Percentiles rank a stretch among this genome's conserved stretches.
Evolutionary conservation across 2,888 invertebrate species (phyloP).

Genomic region (Eueremaeus valkanovi): DNA sequence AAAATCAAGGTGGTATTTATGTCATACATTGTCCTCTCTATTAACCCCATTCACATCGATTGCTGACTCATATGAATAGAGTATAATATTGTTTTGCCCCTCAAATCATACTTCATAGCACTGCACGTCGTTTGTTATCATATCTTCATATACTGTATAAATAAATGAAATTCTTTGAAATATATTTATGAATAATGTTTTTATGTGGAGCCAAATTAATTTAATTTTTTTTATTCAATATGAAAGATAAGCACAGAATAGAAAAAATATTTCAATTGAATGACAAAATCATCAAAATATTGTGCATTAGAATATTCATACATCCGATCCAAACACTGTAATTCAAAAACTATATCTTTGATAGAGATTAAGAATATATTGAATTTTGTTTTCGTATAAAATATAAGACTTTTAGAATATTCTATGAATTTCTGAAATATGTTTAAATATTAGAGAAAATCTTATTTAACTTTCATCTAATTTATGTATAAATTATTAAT

Average conservation of each 20-base stretch:
- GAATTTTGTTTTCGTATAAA: not conserved
- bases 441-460: too few relatives aligned
- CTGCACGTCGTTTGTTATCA: not conserved
- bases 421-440: not conserved
- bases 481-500: too few relatives aligned
- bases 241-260: not conserved
- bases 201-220: constrained; percentile 1
- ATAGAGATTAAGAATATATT: not conserved
- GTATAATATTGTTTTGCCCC: not conserved
- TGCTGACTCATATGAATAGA: not conserved
- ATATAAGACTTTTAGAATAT: not conserved
- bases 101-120: not conserved
- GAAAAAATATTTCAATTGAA: constrained; percentile 2
- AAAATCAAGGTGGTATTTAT: too few relatives aligned
- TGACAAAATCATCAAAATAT: not conserved
- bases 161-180: not conserved
- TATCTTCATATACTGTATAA: not conserved
- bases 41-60: too few relatives aligned
- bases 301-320: constrained; percentile 20
- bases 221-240: not conserved
- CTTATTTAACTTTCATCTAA: too few relatives aligned
- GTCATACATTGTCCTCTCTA: too few relatives aligned
- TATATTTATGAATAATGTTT: too few relatives aligned
- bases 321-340: constrained; percentile 5
- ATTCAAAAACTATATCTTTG: not conserved